phyloP scores from a whole-genome alignment of 2,888 invertebrate species.

The Leptogaster cylindrica region DNA sequence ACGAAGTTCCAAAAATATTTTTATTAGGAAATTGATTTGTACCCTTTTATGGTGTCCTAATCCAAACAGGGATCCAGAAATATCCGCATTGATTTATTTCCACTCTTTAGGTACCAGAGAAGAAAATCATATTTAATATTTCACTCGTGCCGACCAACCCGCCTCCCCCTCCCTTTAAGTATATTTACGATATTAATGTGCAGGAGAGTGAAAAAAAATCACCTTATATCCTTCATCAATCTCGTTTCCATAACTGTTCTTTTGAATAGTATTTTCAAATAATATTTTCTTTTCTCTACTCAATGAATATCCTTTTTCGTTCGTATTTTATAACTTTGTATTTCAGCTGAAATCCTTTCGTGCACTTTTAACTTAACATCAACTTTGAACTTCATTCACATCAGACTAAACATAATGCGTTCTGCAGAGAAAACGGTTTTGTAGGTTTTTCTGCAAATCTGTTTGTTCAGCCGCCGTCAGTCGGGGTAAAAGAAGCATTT shows the following conservation, averaged over 20 bases:
- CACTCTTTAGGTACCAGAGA: not conserved
- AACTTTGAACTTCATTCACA: conserved; percentile 36
- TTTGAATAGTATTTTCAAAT: conserved; percentile 22
- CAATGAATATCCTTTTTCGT: not conserved
- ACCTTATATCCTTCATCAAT: conserved; percentile 36
- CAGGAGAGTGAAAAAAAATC: conserved; percentile 28
- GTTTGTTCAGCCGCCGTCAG: conserved; percentile 40
- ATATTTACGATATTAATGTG: conserved; percentile 26
- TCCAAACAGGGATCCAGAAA: conserved; percentile 15
- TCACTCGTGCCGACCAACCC: too few relatives aligned
- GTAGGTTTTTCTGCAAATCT: conserved; percentile 20
- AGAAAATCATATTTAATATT: conserved; percentile 32
- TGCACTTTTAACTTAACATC: conserved; percentile 15
- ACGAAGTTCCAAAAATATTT: conserved; percentile 12
- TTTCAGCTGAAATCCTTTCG: conserved; percentile 19
- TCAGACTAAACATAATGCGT: conserved; percentile 29
- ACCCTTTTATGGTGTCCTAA: conserved; percentile 8
- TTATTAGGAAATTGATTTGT: conserved; percentile 26
- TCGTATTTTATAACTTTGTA: conserved; percentile 27
- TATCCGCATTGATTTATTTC: conserved; percentile 21
- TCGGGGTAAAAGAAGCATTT: conserved; percentile 15
- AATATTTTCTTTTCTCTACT: conserved; percentile 21
- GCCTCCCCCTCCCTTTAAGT: not conserved
- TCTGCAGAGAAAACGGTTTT: not conserved
- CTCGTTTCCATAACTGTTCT: conserved; percentile 36